Evolutionary conservation across 2,797 vertebrate species (phyloP), one percentile per base, ranked within the genome.

Genomic region (Allobates femoralis): DNA sequence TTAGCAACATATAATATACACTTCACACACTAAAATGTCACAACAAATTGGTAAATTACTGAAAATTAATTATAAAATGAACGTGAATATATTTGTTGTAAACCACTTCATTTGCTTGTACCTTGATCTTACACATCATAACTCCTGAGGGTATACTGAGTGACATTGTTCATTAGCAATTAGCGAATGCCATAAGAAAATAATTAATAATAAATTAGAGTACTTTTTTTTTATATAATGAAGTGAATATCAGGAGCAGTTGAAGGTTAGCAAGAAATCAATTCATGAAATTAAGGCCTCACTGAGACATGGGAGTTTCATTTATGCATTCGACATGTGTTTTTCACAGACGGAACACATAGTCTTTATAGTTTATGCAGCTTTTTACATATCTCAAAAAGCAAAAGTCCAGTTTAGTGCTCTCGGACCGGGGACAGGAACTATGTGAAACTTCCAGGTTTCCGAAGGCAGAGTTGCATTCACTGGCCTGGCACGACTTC

Each of bases 91-190:
- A 55, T 51, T 79, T 56, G 28, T n/a, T 28, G 8, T 78, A 79
- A 85, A 66, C 37, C 12, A 69, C 55, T 58, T 56, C 12, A 85
- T 85, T 69, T 85, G 51, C 75, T 30, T 46, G 28, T 53, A 51
- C 62, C 74, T 77, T 67, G 41, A 66, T 84, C 37, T 50, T 84
- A 53, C 11, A 53, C 83, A 77, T 53, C 21, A 30, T 53, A n/a
- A 79, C 55, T 62, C 75, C 60, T 79, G 75, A 79, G 62, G 62
- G n/a, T 85, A 56, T 79, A 30, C 56, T 79, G 83, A 78, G 58
- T 85, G 83, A 85, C 83, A 85, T 67, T 67, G 64, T 85, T 85
- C 82, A 84, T 77, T 85, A 69, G 34, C 41, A 41, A 79, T 32
- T 58, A 85, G 60, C 51, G 28, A 69, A 79, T 77, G 76, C 11